Evolutionary conservation across 2,888 invertebrate genomes (phyloP), one percentile per base, ranked within the genome.

Genomic region (Meliscaeva auricollis): DNA sequence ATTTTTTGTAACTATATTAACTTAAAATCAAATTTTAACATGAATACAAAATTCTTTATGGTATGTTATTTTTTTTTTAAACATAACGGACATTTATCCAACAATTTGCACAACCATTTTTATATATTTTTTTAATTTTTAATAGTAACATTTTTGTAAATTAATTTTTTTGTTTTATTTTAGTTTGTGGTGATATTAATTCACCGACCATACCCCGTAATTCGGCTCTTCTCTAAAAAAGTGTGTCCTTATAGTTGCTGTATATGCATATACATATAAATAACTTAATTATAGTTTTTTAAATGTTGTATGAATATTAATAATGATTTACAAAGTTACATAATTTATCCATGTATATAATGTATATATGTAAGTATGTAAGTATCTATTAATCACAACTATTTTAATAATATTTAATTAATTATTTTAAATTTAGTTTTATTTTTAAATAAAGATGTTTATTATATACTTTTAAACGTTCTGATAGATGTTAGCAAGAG

Each of bases 51-150:
- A 22, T 26, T 11, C 20, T 38, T 20, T 32, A 0, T 20, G 6
- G 13, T 32, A 60, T 4, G 38, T 44, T n/a, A 30, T 46, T 32
- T 56, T 46, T 20, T 56, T 46, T 22, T 74, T 44, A 44, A 56
- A 64, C 41, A 76, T 41, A 81, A 76, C 60, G 35, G 64, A 79
- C 72, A 60, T 60, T 58, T 26, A 78, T 73, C 41, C 66, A 68
- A 52, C 60, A 82, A 74, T 70, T 32, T 75, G 75, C 84, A 84
- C 84, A 84, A 84, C 84, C 84, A 80, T 84, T 80, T 84, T 70
- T 60, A 77, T 38, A n/a, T n/a, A n/a, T 35, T 35, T 56, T n/a
- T 26, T 35, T 75, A 8, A 13, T 62, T 70, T 73, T 26, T 15
- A n/a, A 66, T 9, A 72, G 35, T 73, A 44, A 60, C 60, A 41